Percentiles rank a stretch among this genome's conserved stretches.
Conservation (phyloP, 2,797 vertebrate species). For the Platalea minor region DNA sequence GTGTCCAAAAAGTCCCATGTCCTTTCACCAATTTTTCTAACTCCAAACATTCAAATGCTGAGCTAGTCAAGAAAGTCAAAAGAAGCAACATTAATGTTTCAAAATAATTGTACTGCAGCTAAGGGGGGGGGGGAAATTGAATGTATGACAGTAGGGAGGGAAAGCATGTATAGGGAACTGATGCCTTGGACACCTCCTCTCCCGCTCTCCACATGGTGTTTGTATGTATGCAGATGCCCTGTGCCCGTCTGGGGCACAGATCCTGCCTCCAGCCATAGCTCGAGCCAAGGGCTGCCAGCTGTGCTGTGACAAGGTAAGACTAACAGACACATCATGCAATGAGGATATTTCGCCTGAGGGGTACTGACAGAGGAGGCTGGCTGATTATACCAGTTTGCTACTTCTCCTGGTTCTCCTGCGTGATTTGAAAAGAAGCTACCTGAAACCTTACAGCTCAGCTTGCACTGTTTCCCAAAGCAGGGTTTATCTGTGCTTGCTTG, state of each 20-base stretch:
- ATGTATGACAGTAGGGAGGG: too few species aligned
- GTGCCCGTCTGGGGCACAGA: not conserved
- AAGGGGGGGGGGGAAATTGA: rapidly evolving
- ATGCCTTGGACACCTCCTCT: not conserved
- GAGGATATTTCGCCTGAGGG: not conserved
- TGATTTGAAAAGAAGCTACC: not conserved
- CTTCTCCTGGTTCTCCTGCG: not conserved
- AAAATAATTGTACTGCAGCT: not conserved
- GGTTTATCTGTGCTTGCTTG: not conserved
- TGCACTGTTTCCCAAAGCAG: not conserved
- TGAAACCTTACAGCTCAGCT: not conserved
- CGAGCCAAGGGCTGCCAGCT: not conserved
- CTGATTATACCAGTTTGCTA: not conserved
- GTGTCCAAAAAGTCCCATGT: not conserved
- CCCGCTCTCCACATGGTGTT: rapidly evolving
- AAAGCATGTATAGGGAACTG: not conserved
- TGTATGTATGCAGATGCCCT: rapidly evolving
- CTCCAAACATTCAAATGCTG: not conserved
- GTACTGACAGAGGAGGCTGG: not conserved
- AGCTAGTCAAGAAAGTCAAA: not conserved
- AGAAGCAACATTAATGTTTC: not conserved
- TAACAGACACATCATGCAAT: rapidly evolving
- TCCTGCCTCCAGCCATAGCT: not conserved
- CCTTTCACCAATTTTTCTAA: not conserved
- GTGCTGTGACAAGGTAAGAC: not conserved